A percentile compares a stretch with the other conserved stretches of the same genome.
These are phyloP conservation scores for Calypte anna DNA, from an alignment of 2,113 vertebrate species.

Conservation along the genomic window DNA sequence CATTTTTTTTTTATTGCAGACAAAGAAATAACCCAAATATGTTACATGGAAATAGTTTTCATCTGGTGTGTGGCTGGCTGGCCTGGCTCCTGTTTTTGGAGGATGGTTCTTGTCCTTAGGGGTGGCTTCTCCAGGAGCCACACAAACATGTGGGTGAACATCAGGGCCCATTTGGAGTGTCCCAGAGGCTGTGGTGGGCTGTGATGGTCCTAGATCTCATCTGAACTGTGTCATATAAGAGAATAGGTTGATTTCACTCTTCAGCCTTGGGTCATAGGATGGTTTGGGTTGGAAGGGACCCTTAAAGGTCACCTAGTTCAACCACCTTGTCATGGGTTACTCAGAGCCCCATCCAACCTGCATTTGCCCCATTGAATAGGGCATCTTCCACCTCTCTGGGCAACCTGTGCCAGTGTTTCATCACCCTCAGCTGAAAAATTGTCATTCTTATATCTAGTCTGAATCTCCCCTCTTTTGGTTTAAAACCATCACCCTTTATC, in stretches of 20 bases:
- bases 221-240: background rate
- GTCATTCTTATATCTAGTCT: background rate
- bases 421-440: background rate
- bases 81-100: background rate
- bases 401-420: rapidly evolving
- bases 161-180: rapidly evolving
- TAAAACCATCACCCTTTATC: background rate
- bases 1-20: conserved; percentile 10
- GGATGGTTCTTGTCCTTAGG: background rate
- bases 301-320: background rate
- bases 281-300: background rate
- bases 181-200: background rate
- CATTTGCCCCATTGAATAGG: background rate
- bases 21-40: conserved; percentile 8
- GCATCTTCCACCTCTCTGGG: background rate
- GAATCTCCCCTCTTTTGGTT: background rate
- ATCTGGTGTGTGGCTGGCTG: background rate
- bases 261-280: background rate
- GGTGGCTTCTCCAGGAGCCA: background rate
- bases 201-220: background rate
- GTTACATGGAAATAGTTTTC: conserved; percentile 26
- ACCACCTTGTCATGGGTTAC: rapidly evolving
- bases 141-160: background rate
- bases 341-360: rapidly evolving
- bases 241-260: background rate